A percentile compares a stretch with the other conserved stretches of the same genome.
These are phyloP conservation scores for Enteromius unitaeniatus DNA, from an alignment of 2,797 vertebrate species.

Conservation along the genomic window DNA sequence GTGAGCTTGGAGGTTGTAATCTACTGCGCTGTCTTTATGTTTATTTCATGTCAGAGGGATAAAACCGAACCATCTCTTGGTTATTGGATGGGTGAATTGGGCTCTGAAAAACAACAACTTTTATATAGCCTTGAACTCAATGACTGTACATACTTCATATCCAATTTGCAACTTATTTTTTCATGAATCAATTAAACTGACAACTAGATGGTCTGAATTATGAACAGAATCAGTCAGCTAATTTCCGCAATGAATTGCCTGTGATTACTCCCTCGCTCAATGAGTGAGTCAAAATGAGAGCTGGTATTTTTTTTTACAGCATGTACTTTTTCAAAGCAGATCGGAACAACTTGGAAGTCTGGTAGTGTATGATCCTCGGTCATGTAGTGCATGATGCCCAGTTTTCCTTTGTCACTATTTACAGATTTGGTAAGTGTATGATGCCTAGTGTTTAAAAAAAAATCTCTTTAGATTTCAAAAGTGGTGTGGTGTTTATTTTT, in stretches of 20 bases:
- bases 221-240: constrained; percentile 2
- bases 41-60: constrained; percentile 4
- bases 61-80: constrained; percentile 17
- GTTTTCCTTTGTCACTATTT: too few species aligned
- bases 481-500: too few species aligned
- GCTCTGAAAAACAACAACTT: neutral
- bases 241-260: neutral
- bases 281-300: neutral
- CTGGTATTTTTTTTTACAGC: neutral
- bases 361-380: too few species aligned
- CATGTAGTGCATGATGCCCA: too few species aligned
- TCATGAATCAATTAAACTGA: constrained; percentile 18
- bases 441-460: too few species aligned
- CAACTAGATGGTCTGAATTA: neutral
- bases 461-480: too few species aligned
- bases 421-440: too few species aligned
- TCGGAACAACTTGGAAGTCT: too few species aligned
- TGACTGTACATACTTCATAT: neutral
- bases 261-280: constrained; percentile 5
- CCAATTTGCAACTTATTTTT: neutral
- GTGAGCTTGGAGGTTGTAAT: constrained; percentile 40
- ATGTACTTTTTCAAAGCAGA: neutral
- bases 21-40: constrained; percentile 3
- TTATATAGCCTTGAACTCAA: neutral
- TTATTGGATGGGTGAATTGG: neutral